These are phyloP conservation scores for Gastracanthus pulcherrimus DNA, from an alignment of 2,888 invertebrate genomes.

Conservation along the genomic window DNA sequence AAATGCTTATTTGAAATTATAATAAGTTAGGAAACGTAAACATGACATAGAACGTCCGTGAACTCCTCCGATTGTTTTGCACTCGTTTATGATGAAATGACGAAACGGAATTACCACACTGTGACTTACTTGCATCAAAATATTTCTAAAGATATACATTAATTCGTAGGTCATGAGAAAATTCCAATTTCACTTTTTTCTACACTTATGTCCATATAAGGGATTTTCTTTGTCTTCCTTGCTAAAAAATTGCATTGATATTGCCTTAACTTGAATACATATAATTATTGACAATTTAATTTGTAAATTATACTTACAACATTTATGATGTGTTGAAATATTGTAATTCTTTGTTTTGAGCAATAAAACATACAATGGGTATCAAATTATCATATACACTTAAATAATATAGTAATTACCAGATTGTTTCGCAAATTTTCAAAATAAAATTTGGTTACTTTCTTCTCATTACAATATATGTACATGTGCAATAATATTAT, in stretches of 20 bases:
- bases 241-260: neutral
- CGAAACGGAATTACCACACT: neutral
- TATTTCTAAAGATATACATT: constrained; percentile 23
- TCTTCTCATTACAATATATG: too few relatives aligned
- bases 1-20: constrained; percentile 48
- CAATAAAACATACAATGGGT: neutral
- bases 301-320: neutral
- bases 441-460: too few relatives aligned
- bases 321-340: neutral
- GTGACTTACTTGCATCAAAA: constrained; percentile 10
- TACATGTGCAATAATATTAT: too few relatives aligned
- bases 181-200: constrained; percentile 34
- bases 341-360: neutral
- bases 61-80: constrained; percentile 46
- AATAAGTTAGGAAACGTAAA: constrained; percentile 52
- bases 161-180: constrained; percentile 27
- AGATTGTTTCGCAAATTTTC: too few relatives aligned
- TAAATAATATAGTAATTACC: too few relatives aligned
- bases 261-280: neutral
- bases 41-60: constrained; percentile 55
- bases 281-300: constrained; percentile 1
- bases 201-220: too few relatives aligned
- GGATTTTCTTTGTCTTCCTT: neutral
- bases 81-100: constrained; percentile 37
- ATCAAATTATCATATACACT: too few relatives aligned